phyloP scores from a whole-genome alignment of 2,888 invertebrate species.

The Lithophane ornitopus region DNA sequence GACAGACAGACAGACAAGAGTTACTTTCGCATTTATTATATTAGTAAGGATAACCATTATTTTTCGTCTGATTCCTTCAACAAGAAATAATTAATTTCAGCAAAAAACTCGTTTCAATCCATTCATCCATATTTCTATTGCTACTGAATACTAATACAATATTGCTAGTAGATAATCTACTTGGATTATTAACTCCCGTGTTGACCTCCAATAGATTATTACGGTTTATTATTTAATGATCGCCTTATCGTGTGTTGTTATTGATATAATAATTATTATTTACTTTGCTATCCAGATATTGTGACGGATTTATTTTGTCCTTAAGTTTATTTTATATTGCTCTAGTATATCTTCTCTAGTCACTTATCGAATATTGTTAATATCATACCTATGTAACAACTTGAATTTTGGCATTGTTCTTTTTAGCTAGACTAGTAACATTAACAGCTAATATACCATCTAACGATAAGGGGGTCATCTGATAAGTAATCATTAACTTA shows the following conservation, averaged over 20 bases:
- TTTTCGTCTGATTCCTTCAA: background rate
- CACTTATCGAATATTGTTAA: background rate
- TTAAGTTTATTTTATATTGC: background rate
- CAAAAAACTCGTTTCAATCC: background rate
- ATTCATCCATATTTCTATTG: slow-evolving; percentile 5
- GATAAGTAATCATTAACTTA: slow-evolving; percentile 29
- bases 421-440: no score
- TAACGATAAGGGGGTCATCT: slow-evolving; percentile 39
- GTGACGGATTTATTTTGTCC: slow-evolving; percentile 1
- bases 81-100: background rate
- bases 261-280: slow-evolving; percentile 35
- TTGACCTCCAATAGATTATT: slow-evolving; percentile 56
- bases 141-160: slow-evolving; percentile 6
- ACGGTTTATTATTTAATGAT: slow-evolving; percentile 58
- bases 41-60: background rate
- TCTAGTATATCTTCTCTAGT: background rate
- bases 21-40: no score
- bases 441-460: slow-evolving; percentile 25
- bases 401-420: background rate
- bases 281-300: slow-evolving; percentile 25
- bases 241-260: slow-evolving; percentile 39
- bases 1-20: no score
- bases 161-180: slow-evolving; percentile 27
- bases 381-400: background rate
- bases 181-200: slow-evolving; percentile 43